Percentiles rank a stretch among this genome's conserved stretches.
phyloP scores from a whole-genome alignment of 1,140 invertebrate species.

The Drosophila novamexicana region DNA sequence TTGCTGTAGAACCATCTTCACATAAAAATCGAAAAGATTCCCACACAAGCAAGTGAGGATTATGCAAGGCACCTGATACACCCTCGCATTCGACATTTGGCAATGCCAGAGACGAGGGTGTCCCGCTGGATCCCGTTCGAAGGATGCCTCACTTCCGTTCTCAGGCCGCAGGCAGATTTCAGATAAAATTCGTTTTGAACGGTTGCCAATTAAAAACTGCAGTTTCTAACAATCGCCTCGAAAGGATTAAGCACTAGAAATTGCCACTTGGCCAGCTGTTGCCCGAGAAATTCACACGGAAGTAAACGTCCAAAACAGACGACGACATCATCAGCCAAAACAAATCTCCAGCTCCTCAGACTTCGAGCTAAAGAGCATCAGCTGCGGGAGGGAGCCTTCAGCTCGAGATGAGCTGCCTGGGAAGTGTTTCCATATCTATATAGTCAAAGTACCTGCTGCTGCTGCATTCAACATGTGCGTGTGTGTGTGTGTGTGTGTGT shows the following conservation, averaged over 20 bases:
- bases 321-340: conserved; percentile 4
- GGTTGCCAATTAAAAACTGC: conserved; percentile 36
- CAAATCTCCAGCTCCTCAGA: conserved; percentile 34
- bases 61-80: conserved; percentile 44
- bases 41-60: conserved; percentile 12
- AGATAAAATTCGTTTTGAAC: conserved; percentile 29
- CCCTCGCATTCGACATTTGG: conserved; percentile 18
- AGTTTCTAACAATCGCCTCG: conserved; percentile 33
- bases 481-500: conserved; percentile 21
- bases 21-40: conserved; percentile 7
- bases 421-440: conserved; percentile 9
- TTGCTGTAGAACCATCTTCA: not conserved
- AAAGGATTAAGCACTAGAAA: conserved; percentile 50
- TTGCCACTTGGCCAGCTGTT: conserved; percentile 34
- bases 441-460: conserved; percentile 41
- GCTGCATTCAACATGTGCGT: conserved; percentile 15
- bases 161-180: conserved; percentile 24
- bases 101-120: conserved; percentile 26
- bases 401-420: conserved; percentile 20
- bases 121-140: not conserved
- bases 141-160: conserved; percentile 48
- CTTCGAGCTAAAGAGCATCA: conserved; percentile 11
- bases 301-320: conserved; percentile 24
- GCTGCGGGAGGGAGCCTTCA: conserved; percentile 15
- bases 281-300: conserved; percentile 42